phyloP scores from a whole-genome alignment of 2,888 invertebrate genomes.

The Gandaritis pyraliata region DNA sequence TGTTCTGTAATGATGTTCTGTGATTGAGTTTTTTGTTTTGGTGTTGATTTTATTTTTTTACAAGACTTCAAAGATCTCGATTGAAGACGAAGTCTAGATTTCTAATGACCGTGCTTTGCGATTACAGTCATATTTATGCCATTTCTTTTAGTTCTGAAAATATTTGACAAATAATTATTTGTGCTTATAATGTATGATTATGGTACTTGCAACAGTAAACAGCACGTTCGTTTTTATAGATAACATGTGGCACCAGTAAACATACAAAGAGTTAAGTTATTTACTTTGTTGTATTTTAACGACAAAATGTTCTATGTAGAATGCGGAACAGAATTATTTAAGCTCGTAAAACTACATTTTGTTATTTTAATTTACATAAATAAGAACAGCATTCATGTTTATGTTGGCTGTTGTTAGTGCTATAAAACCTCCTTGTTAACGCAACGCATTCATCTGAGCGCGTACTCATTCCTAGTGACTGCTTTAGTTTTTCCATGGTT shows the following conservation, averaged over 20 bases:
- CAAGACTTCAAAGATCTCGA: too few relatives aligned
- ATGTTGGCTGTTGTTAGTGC: neutral
- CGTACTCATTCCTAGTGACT: too few relatives aligned
- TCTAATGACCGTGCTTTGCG: too few relatives aligned
- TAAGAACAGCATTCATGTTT: conserved; percentile 1
- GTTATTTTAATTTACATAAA: conserved; percentile 15
- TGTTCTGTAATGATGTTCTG: too few relatives aligned
- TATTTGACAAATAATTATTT: too few relatives aligned
- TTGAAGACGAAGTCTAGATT: too few relatives aligned
- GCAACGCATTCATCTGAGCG: too few relatives aligned
- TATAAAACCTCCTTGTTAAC: neutral
- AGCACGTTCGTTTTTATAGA: neutral
- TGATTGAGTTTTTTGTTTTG: too few relatives aligned
- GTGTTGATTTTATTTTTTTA: too few relatives aligned
- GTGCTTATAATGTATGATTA: neutral
- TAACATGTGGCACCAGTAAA: neutral
- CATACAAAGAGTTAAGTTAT: conserved; percentile 10
- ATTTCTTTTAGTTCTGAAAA: too few relatives aligned
- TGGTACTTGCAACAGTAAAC: neutral
- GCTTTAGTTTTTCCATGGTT: too few relatives aligned
- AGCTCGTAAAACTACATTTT: conserved; percentile 30
- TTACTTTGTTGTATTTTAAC: conserved; percentile 41
- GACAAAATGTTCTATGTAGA: conserved; percentile 9
- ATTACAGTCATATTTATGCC: too few relatives aligned
- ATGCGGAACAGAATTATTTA: conserved; percentile 26